These are phyloP conservation scores for Aphis craccivora DNA, from an alignment of 1,140 invertebrate genomes.

Conservation along the genomic window DNA sequence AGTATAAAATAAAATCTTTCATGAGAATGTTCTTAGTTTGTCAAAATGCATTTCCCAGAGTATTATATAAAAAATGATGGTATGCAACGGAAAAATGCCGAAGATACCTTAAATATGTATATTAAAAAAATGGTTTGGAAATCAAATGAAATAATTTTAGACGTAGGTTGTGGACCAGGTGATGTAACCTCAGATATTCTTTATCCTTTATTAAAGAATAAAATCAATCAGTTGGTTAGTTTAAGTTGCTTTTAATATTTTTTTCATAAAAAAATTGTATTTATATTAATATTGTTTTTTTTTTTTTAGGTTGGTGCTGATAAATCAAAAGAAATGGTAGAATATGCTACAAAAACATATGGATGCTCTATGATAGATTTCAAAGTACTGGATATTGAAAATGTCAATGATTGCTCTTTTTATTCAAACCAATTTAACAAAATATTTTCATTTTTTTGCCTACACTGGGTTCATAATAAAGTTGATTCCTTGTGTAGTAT, in stretches of 20 bases:
- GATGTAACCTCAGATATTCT: constrained; percentile 55
- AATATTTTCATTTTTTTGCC: constrained; percentile 52
- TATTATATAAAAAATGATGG: constrained; percentile 25
- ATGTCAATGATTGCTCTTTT: not conserved
- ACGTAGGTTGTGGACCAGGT: constrained; percentile 58
- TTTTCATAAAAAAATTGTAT: not conserved
- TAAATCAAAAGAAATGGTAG: constrained; percentile 37
- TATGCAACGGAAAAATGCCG: constrained; percentile 46
- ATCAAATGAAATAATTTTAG: constrained; percentile 49
- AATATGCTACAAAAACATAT: constrained; percentile 14
- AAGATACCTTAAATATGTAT: constrained; percentile 5
- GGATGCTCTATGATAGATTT: not conserved
- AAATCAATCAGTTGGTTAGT: constrained; percentile 37
- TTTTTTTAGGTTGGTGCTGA: constrained; percentile 32
- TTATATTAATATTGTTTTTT: not conserved
- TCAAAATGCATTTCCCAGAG: constrained; percentile 23
- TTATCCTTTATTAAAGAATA: constrained; percentile 43
- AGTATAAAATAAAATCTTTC: not conserved
- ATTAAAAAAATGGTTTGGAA: constrained; percentile 53
- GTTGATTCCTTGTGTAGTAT: not conserved
- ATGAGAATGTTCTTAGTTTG: not conserved
- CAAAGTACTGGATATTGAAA: constrained; percentile 36
- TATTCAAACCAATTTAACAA: not conserved
- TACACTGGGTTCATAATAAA: constrained; percentile 49
- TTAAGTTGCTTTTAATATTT: not conserved